Conservation (phyloP, 2,797 vertebrate species). For the Acipenser ruthenus region DNA sequence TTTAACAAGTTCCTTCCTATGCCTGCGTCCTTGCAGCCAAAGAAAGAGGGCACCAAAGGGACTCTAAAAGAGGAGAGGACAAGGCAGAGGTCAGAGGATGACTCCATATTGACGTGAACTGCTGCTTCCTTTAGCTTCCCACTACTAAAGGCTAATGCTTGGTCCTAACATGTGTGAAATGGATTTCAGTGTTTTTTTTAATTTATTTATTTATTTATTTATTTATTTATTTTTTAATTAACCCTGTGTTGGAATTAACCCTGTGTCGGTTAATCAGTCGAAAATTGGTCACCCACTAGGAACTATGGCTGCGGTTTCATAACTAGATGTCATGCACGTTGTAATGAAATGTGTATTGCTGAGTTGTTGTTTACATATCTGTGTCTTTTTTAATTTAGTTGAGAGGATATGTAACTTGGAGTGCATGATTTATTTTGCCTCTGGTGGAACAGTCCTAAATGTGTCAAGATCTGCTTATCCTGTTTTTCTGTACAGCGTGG, state of each 20-base stretch:
- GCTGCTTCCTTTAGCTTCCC: not conserved
- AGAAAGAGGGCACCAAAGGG: not conserved
- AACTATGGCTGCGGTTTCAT: too few species aligned
- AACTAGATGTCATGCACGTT: too few species aligned
- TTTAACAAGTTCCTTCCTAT: constrained; percentile 31
- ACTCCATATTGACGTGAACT: not conserved
- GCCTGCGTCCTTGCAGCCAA: constrained; percentile 24
- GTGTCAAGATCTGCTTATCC: too few species aligned
- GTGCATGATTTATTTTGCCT: too few species aligned
- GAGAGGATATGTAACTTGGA: too few species aligned
- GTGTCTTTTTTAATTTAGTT: too few species aligned
- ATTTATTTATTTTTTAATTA: not conserved
- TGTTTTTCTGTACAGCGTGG: too few species aligned
- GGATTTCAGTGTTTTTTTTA: not conserved
- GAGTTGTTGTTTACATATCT: too few species aligned
- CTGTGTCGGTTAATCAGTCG: not conserved
- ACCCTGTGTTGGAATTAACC: not conserved
- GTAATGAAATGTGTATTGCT: too few species aligned
- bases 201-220: not conserved
- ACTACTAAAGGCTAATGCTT: not conserved
- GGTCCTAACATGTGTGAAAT: not conserved
- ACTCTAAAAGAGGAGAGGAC: not conserved
- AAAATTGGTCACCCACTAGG: too few species aligned
- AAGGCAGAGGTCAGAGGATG: constrained; percentile 14
- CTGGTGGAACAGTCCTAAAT: too few species aligned